phyloP scores from a whole-genome alignment of 2,113 vertebrate species.

The Terrapene triunguis region DNA sequence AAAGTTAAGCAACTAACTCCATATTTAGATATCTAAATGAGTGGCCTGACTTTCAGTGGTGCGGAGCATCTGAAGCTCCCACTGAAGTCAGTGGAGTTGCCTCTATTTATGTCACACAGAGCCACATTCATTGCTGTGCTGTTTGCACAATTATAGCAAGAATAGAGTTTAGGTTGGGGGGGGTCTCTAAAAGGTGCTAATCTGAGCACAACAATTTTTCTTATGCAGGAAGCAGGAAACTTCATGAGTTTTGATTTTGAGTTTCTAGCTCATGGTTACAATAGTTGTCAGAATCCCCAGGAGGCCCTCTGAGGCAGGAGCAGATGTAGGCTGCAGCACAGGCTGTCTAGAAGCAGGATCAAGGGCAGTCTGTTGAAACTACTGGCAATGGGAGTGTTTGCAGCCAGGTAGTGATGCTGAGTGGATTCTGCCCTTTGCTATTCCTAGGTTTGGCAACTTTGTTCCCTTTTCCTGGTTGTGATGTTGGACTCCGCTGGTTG shows the following conservation, averaged over 20 bases:
- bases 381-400: too few relatives aligned
- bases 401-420: too few relatives aligned
- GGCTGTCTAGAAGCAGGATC: background rate
- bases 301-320: too few relatives aligned
- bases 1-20: background rate
- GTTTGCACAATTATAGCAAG: background rate
- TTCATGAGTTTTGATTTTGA: background rate
- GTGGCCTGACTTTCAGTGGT: background rate
- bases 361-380: background rate
- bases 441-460: background rate
- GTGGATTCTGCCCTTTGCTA: constrained; percentile 38
- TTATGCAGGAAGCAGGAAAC: background rate
- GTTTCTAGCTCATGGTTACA: background rate
- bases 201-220: background rate
- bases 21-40: background rate
- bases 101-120: background rate
- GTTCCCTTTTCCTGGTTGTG: background rate
- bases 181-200: background rate
- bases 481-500: too few relatives aligned
- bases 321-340: background rate
- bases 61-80: background rate
- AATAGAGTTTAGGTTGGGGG: background rate
- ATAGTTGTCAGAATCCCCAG: background rate
- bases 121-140: too few relatives aligned
- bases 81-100: constrained; percentile 11